phyloP scores from a whole-genome alignment of 2,888 invertebrate genomes.

The Synergus japonicus region DNA sequence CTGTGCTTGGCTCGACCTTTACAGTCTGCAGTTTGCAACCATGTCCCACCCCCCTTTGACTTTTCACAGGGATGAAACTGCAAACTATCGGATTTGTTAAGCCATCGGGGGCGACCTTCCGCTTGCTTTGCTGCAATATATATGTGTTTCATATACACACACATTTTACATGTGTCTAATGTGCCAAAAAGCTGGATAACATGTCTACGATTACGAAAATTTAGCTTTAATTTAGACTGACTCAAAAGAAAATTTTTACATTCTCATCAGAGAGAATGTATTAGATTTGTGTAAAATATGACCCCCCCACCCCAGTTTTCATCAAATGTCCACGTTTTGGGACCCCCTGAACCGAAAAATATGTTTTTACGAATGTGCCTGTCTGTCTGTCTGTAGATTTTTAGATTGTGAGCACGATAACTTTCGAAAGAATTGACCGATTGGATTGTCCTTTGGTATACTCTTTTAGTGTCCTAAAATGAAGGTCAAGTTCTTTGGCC shows the following conservation, averaged over 20 bases:
- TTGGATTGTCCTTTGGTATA: too few relatives aligned
- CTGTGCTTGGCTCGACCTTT: constrained; percentile 47
- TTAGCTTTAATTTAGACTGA: background rate
- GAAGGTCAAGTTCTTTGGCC: too few relatives aligned
- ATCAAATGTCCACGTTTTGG: too few relatives aligned
- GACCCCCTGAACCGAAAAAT: too few relatives aligned
- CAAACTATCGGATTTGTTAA: constrained; percentile 52
- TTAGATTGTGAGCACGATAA: too few relatives aligned
- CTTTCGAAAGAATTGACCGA: too few relatives aligned
- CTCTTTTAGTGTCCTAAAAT: too few relatives aligned
- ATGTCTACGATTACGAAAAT: background rate
- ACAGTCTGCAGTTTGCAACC: constrained; percentile 35
- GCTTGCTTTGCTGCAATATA: constrained; percentile 11
- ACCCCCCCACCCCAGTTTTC: too few relatives aligned
- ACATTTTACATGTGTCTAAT: background rate
- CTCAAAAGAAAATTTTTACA: background rate
- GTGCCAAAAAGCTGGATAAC: constrained; percentile 4
- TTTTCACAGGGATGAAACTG: constrained; percentile 44
- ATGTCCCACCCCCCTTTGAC: constrained; percentile 52
- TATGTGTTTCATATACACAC: constrained; percentile 3
- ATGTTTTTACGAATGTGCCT: too few relatives aligned
- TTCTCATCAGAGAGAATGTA: too few relatives aligned
- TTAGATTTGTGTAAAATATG: too few relatives aligned
- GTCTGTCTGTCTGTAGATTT: too few relatives aligned
- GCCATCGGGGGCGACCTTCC: constrained; percentile 13